phyloP scores from a whole-genome alignment of 2,113 vertebrate genomes.

The Onychostruthus taczanowskii region DNA sequence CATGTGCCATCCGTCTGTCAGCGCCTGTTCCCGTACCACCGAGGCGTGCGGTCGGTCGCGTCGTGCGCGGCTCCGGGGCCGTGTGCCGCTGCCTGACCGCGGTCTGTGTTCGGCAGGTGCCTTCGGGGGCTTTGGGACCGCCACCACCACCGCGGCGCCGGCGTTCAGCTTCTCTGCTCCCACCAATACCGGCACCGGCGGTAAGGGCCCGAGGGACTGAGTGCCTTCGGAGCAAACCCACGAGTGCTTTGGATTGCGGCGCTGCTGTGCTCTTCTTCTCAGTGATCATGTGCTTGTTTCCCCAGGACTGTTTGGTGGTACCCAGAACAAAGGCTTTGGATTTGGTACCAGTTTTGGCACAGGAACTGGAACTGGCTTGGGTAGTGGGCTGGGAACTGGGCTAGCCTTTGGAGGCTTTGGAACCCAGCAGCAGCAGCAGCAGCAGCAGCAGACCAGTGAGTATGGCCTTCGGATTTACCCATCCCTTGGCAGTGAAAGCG shows the following conservation, averaged over 20 bases:
- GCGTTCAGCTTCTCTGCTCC: slow-evolving; percentile 90
- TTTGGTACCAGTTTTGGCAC: slow-evolving; percentile 88
- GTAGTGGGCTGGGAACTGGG: slow-evolving; percentile 84
- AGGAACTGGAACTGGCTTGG: slow-evolving; percentile 82
- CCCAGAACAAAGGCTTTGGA: slow-evolving; percentile 95
- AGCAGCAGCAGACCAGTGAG: slow-evolving; percentile 72
- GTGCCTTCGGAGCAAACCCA: background rate
- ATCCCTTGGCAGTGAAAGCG: rapidly evolving
- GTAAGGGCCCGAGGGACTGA: slow-evolving; percentile 43
- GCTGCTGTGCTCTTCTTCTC: background rate
- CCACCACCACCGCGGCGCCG: slow-evolving; percentile 80
- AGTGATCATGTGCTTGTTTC: background rate
- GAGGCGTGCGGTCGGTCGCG: background rate
- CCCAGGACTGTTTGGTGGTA: slow-evolving; percentile 85
- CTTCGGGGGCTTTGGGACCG: slow-evolving; percentile 90
- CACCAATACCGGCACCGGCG: slow-evolving; percentile 79
- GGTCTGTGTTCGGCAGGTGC: slow-evolving; percentile 74
- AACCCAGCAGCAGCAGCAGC: slow-evolving; percentile 79
- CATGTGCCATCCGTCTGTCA: background rate
- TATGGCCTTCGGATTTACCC: background rate
- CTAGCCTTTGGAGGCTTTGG: slow-evolving; percentile 89
- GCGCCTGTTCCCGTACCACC: background rate
- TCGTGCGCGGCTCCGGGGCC: rapidly evolving
- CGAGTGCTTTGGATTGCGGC: background rate
- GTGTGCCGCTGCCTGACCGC: background rate